These are phyloP conservation scores for Abramis brama DNA, from an alignment of 2,113 vertebrate genomes.

Conservation along the genomic window DNA sequence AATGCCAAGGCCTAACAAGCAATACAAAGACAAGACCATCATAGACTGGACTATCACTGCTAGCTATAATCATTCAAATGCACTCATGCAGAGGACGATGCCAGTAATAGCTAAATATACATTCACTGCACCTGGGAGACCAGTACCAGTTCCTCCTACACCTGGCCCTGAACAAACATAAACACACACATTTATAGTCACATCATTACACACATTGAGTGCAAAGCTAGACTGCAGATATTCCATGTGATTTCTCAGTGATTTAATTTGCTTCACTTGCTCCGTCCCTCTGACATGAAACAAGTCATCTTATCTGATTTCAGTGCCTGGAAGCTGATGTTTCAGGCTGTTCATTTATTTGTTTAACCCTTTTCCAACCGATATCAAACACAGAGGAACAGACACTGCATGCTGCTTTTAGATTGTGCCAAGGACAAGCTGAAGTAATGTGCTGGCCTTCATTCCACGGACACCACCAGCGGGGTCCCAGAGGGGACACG, in stretches of 20 bases:
- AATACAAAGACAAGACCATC: background rate
- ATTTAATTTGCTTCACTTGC: background rate
- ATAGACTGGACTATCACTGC: background rate
- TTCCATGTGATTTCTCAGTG: background rate
- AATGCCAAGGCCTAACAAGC: conserved; percentile 70
- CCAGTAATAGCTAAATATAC: background rate
- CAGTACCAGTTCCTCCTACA: conserved; percentile 54
- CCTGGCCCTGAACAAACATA: conserved; percentile 51
- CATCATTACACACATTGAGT: background rate
- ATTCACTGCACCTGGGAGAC: conserved; percentile 61
- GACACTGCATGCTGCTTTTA: conserved; percentile 69
- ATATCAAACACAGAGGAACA: conserved; percentile 62
- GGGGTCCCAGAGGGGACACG: conserved; percentile 17
- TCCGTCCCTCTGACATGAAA: conserved; percentile 1
- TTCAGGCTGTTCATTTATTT: conserved; percentile 69
- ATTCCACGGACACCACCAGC: conserved; percentile 47
- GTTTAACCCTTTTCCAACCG: conserved; percentile 56
- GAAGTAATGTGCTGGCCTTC: conserved; percentile 52
- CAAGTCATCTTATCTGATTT: conserved; percentile 36
- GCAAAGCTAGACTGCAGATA: background rate
- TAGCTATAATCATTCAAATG: background rate
- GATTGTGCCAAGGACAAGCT: conserved; percentile 59
- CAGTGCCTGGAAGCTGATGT: conserved; percentile 59
- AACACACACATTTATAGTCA: conserved; percentile 21
- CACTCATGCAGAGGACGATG: background rate